A percentile compares a stretch with the other conserved stretches of the same genome.
phyloP scores from a whole-genome alignment of 2,797 vertebrate genomes.

The Schizopygopsis malacanthus region DNA sequence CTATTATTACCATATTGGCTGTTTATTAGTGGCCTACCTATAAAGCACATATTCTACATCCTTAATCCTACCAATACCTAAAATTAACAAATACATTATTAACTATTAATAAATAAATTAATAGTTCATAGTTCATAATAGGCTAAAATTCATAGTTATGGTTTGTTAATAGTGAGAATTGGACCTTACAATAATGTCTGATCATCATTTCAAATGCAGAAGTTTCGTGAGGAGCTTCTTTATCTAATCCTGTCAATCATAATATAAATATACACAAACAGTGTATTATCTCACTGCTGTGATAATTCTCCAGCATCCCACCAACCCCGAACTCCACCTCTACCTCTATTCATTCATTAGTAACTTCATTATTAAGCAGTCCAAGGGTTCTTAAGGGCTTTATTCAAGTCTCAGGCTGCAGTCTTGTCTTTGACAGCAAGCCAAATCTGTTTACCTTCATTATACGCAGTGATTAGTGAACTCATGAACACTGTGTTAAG shows the following conservation, averaged over 20 bases:
- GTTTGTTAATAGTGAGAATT: too few species aligned
- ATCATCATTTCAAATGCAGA: background rate
- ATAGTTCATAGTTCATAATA: too few species aligned
- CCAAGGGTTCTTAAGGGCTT: conserved; percentile 24
- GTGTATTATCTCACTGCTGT: background rate
- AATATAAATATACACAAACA: background rate
- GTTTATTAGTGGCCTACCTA: too few species aligned
- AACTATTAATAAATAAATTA: too few species aligned
- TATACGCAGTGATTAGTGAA: conserved; percentile 35
- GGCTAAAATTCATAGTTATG: too few species aligned
- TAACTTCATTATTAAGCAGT: conserved; percentile 37
- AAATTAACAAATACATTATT: too few species aligned
- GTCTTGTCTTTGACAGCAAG: conserved; percentile 32
- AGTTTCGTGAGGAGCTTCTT: background rate
- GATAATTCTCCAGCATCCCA: background rate
- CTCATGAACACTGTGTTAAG: conserved; percentile 25
- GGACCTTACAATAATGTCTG: too few species aligned
- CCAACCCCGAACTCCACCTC: background rate
- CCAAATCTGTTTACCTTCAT: conserved; percentile 44
- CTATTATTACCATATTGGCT: too few species aligned
- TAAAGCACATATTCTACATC: too few species aligned
- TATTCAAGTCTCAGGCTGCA: conserved; percentile 24
- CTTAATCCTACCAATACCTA: too few species aligned
- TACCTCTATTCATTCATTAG: background rate
- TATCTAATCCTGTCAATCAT: background rate